Evolutionary conservation across 2,888 invertebrate genomes (phyloP), one percentile per base, ranked within the genome.

Genomic region (Sphinx pinastri): DNA sequence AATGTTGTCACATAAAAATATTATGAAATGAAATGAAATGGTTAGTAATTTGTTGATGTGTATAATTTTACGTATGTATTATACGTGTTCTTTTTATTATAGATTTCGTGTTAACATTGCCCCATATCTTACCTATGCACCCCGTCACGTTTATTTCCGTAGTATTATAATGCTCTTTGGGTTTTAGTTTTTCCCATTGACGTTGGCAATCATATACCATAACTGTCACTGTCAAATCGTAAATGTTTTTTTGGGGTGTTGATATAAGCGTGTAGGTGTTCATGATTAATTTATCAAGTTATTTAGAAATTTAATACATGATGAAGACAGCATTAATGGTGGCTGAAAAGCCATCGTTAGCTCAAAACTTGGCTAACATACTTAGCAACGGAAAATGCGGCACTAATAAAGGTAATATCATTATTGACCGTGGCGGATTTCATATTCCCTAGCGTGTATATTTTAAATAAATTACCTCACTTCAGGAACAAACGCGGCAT

Each of bases 341-440:
- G 84, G 99, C 99, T 79, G 99, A 99, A 90, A 99, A 99, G 96
- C 99, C 99, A 51, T 99, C 99, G 72, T 90, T 99, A 88, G 99
- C 99, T 19, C 97, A 97, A 84, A 98, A 99, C 63, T 95, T 99
- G 51, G 98, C 99, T 1, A 97, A 96, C 82, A 98, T 99, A 84
- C 95, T 99, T 72, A 99, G 99, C 77, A 97, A 98, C 91, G 97
- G 97, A 71, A 96, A 96, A 85, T 95, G 96, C 84, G 95, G 92
- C 38, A 95, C 96, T 0, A 95, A 96, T 84, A 98, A 98, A 96
- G 97, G 97, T 97, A 93, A 86, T 85, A 47, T 69, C 45, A 19
- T 38, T 12, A 8, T 7, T 60, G 31, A 14, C 7, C 25, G 10
- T 59, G 16, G 47, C 51, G 31, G 58, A 12, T 49, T n/a, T n/a